Percentiles rank a stretch among this genome's conserved stretches.
These are phyloP conservation scores for Prenolepis imparis DNA, from an alignment of 2,888 invertebrate genomes.

Conservation along the genomic window DNA sequence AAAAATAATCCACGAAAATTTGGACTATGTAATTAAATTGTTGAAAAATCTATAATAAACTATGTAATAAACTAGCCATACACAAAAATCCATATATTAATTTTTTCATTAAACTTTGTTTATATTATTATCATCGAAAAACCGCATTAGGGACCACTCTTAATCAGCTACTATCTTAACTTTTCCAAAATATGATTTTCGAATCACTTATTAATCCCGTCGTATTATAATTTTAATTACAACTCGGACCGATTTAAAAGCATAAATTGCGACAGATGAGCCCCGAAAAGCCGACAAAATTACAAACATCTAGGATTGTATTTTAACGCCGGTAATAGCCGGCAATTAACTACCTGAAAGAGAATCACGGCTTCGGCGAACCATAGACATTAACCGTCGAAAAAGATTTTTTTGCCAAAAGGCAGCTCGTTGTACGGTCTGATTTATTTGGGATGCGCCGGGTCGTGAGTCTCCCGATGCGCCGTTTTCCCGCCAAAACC, in stretches of 20 bases:
- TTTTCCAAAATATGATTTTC: background rate
- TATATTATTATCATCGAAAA: too few species aligned
- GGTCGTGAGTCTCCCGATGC: background rate
- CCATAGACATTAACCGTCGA: background rate
- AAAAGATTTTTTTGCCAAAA: background rate
- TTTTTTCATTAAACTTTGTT: too few species aligned
- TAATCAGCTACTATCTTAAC: too few species aligned
- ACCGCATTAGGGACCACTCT: too few species aligned
- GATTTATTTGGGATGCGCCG: background rate
- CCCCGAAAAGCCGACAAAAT: background rate
- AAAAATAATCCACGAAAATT: background rate
- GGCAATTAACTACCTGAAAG: constrained; percentile 27
- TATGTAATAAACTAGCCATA: too few species aligned
- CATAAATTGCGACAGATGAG: background rate
- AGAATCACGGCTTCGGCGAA: background rate
- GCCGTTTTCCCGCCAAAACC: constrained; percentile 74
- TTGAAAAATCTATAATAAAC: background rate
- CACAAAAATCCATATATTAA: too few species aligned
- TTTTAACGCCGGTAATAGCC: background rate
- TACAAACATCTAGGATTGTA: too few species aligned
- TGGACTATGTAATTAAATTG: background rate
- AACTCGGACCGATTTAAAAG: background rate
- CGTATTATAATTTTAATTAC: background rate
- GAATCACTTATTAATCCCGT: background rate
- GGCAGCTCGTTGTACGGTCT: background rate